Conservation (phyloP, 2,888 invertebrate species). For the Invenusta paracnida region DNA sequence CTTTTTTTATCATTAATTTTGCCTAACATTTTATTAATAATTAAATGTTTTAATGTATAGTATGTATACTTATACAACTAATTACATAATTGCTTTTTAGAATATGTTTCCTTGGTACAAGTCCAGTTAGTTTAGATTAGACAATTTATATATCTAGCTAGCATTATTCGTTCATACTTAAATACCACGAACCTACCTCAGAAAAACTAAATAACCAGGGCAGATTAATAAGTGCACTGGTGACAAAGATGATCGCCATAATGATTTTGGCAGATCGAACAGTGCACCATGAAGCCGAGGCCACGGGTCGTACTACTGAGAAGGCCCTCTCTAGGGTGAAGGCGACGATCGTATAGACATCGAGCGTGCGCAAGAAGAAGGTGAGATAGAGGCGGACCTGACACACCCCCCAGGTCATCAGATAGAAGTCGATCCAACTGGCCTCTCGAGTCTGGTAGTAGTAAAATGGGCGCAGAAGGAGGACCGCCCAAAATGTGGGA, state of each 20-base stretch:
- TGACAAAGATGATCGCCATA: conserved; percentile 27
- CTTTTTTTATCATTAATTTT: too few species aligned
- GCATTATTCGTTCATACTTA: neutral
- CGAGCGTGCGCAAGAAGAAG: conserved; percentile 33
- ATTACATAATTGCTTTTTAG: too few species aligned
- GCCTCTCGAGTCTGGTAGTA: conserved; percentile 30
- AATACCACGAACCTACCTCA: neutral
- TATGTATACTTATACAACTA: too few species aligned
- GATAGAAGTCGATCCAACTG: conserved; percentile 38
- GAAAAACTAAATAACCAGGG: conserved; percentile 37
- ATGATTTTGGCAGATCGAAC: conserved; percentile 34
- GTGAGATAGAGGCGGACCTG: conserved; percentile 38
- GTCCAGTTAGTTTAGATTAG: too few species aligned
- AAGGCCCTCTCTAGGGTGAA: conserved; percentile 37
- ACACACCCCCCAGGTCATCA: conserved; percentile 19
- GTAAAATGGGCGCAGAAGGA: conserved; percentile 37
- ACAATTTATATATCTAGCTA: neutral
- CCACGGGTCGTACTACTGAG: conserved; percentile 30
- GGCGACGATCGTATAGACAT: conserved; percentile 39
- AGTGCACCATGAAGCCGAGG: conserved; percentile 27
- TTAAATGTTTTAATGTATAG: too few species aligned
- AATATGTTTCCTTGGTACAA: too few species aligned
- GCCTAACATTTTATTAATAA: too few species aligned
- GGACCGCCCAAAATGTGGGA: conserved; percentile 37
- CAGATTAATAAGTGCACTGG: conserved; percentile 33